phyloP scores from a whole-genome alignment of 2,113 vertebrate species.

The Dasypus novemcinctus region DNA sequence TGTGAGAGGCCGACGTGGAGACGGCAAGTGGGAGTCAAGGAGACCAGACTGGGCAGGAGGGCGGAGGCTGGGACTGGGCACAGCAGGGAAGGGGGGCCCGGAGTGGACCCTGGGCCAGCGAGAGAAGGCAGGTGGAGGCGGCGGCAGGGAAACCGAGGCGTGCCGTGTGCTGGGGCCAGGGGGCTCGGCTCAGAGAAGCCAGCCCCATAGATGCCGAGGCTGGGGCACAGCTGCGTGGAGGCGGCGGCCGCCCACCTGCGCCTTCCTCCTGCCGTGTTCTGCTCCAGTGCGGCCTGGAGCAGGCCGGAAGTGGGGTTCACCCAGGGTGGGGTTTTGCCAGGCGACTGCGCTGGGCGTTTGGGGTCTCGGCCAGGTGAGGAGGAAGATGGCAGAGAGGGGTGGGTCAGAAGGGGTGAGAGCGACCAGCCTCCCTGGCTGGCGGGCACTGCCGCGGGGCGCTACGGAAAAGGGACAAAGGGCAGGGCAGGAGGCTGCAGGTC shows the following conservation, averaged over 20 bases:
- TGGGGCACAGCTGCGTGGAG: neutral
- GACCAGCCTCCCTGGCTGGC: no score
- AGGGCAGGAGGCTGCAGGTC: neutral
- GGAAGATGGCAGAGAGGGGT: neutral
- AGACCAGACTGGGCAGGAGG: neutral
- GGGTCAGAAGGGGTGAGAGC: neutral
- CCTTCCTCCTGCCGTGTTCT: neutral
- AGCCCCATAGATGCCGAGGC: neutral
- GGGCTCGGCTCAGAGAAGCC: neutral
- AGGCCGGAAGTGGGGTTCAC: neutral
- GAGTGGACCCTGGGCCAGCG: neutral
- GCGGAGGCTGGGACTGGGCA: neutral
- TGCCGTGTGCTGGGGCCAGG: neutral
- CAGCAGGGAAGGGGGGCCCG: no score
- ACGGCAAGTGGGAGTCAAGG: no score
- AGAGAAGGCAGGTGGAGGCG: neutral
- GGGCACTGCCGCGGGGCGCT: rapidly evolving
- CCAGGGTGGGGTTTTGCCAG: neutral
- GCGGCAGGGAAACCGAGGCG: neutral
- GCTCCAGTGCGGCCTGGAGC: neutral
- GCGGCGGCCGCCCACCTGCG: neutral
- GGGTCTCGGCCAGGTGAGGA: neutral
- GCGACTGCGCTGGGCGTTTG: neutral
- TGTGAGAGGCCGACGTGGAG: neutral
- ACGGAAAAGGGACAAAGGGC: neutral